Evolutionary conservation across 2,797 vertebrate species (phyloP), one percentile per base, ranked within the genome.

Genomic region (Dicrostonyx torquatus): DNA sequence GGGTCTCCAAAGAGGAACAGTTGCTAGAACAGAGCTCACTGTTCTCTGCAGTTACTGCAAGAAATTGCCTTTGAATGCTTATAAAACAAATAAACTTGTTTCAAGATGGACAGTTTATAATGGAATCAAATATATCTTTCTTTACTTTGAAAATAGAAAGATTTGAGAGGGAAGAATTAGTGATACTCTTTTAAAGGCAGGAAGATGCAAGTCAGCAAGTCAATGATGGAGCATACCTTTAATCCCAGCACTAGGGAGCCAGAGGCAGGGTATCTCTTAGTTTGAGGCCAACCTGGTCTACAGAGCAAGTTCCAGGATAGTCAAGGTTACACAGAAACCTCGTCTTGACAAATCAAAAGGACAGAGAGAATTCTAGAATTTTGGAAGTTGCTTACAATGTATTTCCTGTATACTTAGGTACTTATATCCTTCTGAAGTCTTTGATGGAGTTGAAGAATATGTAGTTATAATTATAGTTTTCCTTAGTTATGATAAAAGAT

Each of bases 21-120:
- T 10, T 82, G 29, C 55, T 40, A 48, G 43, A 75, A 66, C 85
- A 84, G 90, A 68, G 40, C 93, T 68, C 17, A 68, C 73, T 78
- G n/a, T 92, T 97, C 87, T 97, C 87, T 92, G 91, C 40, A 79
- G 64, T 92, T 89, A 96, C 86, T 94, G 88, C 70, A 94, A 66
- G 77, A 75, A 75, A 70, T 53, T 96, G 86, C 86, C 45, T 92
- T 94, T 73, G 55, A 96, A 95, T 95, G 90, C 84, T 89, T 96
- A 93, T 95, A 92, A 94, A 92, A 82, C 62, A 95, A 50, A 97
- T 88, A 77, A 95, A 87, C 84, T 80, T 88, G 94, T 34, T 92
- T 84, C 43, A 95, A 93, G 4, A 31, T 77, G 55, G 34, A 62
- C 37, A 34, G 66, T 8, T 90, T 84, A 40, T 24, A 86, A 64